Conservation (phyloP, 1,140 invertebrate species). For the Hirudo medicinalis region DNA sequence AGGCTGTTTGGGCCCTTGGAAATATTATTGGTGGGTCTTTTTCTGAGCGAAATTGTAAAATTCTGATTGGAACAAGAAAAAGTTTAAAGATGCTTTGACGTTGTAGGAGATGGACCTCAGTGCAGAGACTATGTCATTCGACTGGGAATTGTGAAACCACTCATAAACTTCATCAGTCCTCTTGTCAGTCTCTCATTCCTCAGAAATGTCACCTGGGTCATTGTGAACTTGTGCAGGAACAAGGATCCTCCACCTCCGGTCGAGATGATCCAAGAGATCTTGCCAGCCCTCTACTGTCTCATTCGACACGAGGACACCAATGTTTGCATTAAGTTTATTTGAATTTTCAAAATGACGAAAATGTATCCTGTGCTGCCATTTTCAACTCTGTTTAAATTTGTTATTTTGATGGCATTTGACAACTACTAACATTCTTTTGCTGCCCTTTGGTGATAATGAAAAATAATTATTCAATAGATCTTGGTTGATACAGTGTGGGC, state of each 20-base stretch:
- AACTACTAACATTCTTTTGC: no score
- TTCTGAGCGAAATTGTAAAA: constrained; percentile 46
- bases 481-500: constrained; percentile 98
- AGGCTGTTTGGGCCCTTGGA: constrained; percentile 94
- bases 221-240: constrained; percentile 42
- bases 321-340: constrained; percentile 51
- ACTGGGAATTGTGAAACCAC: constrained; percentile 38
- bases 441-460: no score
- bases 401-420: no score
- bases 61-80: neutral
- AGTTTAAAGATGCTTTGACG: neutral
- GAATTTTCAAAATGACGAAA: no score
- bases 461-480: constrained; percentile 51
- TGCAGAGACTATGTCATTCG: constrained; percentile 41
- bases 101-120: constrained; percentile 40
- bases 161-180: constrained; percentile 39
- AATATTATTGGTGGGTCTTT: constrained; percentile 79
- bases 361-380: no score
- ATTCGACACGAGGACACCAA: constrained; percentile 91
- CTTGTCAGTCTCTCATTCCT: constrained; percentile 37
- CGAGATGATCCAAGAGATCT: constrained; percentile 71
- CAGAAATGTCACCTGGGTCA: constrained; percentile 42
- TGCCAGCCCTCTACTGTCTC: constrained; percentile 81
- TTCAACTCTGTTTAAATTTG: no score
- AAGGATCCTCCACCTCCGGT: constrained; percentile 40